Percentiles rank a stretch among this genome's conserved stretches.
Conservation (phyloP, 1,140 invertebrate species). For the Drosophila mauritiana region DNA sequence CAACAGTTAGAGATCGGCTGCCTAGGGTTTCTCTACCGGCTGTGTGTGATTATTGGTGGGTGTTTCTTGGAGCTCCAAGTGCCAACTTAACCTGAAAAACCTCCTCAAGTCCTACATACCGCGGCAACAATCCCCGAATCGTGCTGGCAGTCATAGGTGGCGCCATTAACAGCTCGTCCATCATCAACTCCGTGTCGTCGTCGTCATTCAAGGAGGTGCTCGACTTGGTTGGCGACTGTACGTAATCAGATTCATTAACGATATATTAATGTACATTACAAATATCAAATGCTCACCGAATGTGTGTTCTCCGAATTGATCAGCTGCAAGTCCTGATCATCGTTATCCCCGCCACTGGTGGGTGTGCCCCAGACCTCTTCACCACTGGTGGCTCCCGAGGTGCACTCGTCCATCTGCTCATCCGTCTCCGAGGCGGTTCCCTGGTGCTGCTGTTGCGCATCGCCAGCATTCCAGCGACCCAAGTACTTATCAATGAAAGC, state of each 20-base stretch:
- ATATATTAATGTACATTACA: background rate
- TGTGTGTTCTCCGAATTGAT: slow-evolving; percentile 88
- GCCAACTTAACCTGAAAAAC: background rate
- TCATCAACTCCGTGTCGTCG: slow-evolving; percentile 89
- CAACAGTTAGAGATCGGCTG: slow-evolving; percentile 3
- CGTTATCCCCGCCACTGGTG: slow-evolving; percentile 91
- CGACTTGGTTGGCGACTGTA: slow-evolving; percentile 87
- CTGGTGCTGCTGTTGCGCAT: slow-evolving; percentile 44
- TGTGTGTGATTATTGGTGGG: slow-evolving; percentile 5
- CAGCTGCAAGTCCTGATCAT: slow-evolving; percentile 88
- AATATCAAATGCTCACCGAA: slow-evolving; percentile 85
- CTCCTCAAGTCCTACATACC: slow-evolving; percentile 80
- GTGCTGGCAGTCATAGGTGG: slow-evolving; percentile 88
- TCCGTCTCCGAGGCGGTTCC: slow-evolving; percentile 85
- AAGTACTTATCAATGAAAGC: slow-evolving; percentile 84
- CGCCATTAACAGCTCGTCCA: slow-evolving; percentile 89
- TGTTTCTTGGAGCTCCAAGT: background rate
- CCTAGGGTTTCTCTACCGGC: slow-evolving; percentile 35
- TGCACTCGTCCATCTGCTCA: slow-evolving; percentile 87
- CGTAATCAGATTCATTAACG: background rate
- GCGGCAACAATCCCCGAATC: slow-evolving; percentile 87
- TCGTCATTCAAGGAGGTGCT: slow-evolving; percentile 88
- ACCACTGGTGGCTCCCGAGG: slow-evolving; percentile 91
- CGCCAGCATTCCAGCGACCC: slow-evolving; percentile 79
- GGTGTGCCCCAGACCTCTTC: slow-evolving; percentile 95